A percentile compares a stretch with the other conserved stretches of the same genome.
These are phyloP conservation scores for Peromyscus eremicus DNA, from an alignment of 2,797 vertebrate genomes.

Conservation along the genomic window DNA sequence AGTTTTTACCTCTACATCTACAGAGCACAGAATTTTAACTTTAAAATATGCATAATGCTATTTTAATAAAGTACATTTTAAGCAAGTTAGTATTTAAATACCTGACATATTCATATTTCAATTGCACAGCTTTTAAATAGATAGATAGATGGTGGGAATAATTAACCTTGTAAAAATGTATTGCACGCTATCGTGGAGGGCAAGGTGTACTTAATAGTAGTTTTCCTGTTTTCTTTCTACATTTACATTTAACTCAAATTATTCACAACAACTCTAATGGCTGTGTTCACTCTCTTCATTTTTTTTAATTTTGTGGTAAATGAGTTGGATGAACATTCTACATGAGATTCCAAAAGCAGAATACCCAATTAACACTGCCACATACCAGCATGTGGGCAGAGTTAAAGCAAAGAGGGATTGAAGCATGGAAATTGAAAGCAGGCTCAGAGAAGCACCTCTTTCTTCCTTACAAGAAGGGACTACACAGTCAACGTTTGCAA, in stretches of 20 bases:
- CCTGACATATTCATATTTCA: conserved; percentile 86
- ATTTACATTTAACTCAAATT: conserved; percentile 85
- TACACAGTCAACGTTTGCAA: conserved; percentile 75
- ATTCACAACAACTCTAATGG: conserved; percentile 80
- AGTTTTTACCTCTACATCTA: conserved; percentile 86
- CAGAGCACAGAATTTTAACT: conserved; percentile 84
- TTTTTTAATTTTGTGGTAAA: conserved; percentile 74
- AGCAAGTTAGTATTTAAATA: conserved; percentile 88
- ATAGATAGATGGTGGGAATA: conserved; percentile 84
- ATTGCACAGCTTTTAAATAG: conserved; percentile 77
- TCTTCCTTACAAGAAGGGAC: conserved; percentile 59
- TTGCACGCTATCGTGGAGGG: conserved; percentile 73
- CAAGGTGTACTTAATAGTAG: conserved; percentile 81
- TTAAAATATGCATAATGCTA: conserved; percentile 86
- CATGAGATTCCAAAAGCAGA: conserved; percentile 77
- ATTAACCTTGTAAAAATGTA: conserved; percentile 84
- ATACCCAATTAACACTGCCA: conserved; percentile 80
- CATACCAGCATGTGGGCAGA: conserved; percentile 78
- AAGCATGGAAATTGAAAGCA: conserved; percentile 73
- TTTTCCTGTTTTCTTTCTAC: conserved; percentile 79
- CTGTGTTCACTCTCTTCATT: conserved; percentile 71
- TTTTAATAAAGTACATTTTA: conserved; percentile 87
- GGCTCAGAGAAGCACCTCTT: conserved; percentile 73
- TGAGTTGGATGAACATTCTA: conserved; percentile 80
- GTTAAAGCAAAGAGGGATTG: conserved; percentile 80